These are phyloP conservation scores for Saccopteryx leptura DNA, from an alignment of 2,113 vertebrate species.

Conservation along the genomic window DNA sequence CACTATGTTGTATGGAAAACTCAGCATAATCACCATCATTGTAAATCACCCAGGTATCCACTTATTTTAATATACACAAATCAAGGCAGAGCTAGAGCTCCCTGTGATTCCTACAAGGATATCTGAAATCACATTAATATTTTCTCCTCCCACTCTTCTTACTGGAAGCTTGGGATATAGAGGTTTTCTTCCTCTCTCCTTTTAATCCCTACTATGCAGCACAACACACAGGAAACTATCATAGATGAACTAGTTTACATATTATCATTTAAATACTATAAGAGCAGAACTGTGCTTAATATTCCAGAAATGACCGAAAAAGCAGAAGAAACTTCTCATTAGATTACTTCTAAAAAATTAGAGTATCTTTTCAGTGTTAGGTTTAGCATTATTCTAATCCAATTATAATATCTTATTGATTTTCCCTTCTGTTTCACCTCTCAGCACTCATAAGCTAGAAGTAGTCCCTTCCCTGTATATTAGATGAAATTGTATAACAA, in stretches of 20 bases:
- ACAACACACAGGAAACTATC: background rate
- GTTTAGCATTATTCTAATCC: constrained; percentile 33
- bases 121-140: constrained; percentile 31
- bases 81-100: constrained; percentile 50
- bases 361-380: constrained; percentile 31
- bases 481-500: constrained; percentile 61
- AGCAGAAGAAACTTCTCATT: background rate
- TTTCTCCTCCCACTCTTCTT: constrained; percentile 13
- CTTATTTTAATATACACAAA: constrained; percentile 71
- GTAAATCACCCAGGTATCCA: constrained; percentile 49
- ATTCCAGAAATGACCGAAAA: constrained; percentile 46
- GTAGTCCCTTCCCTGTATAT: background rate
- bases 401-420: constrained; percentile 42
- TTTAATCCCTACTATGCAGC: background rate
- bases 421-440: constrained; percentile 46
- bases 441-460: constrained; percentile 13
- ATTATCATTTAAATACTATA: constrained; percentile 43
- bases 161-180: background rate
- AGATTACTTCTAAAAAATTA: constrained; percentile 57
- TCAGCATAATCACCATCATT: constrained; percentile 38
- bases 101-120: constrained; percentile 41
- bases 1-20: constrained; percentile 17
- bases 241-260: background rate
- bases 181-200: constrained; percentile 17
- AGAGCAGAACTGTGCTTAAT: background rate